These are phyloP conservation scores for Eulithis prunata DNA, from an alignment of 2,888 invertebrate genomes.

Conservation along the genomic window DNA sequence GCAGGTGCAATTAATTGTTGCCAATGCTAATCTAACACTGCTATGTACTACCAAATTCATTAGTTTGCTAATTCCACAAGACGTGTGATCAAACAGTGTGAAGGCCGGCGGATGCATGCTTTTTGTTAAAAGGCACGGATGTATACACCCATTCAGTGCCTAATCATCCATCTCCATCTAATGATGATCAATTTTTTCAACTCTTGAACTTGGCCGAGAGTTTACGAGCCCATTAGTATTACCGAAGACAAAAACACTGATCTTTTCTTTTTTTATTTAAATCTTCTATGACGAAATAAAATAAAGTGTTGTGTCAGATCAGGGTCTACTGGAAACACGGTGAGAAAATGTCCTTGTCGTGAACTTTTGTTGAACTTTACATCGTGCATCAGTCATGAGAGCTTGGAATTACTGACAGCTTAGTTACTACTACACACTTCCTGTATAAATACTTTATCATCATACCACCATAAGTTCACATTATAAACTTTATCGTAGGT, in stretches of 20 bases:
- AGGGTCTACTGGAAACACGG: neutral
- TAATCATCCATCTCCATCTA: conserved; percentile 57
- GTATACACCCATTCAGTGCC: conserved; percentile 56
- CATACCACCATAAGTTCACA: no score
- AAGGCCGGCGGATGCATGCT: conserved; percentile 68
- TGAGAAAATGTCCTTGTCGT: conserved; percentile 40
- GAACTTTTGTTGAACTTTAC: conserved; percentile 42
- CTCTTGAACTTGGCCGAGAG: conserved; percentile 72
- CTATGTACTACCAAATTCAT: conserved; percentile 2
- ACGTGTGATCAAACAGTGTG: conserved; percentile 52
- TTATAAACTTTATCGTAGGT: no score
- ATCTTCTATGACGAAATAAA: no score
- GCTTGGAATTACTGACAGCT: conserved; percentile 24
- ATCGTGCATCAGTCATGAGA: conserved; percentile 18
- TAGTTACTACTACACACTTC: conserved; percentile 4
- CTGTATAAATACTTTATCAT: conserved; percentile 1
- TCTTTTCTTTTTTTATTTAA: neutral
- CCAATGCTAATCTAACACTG: neutral
- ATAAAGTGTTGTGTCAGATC: neutral
- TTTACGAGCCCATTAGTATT: conserved; percentile 43
- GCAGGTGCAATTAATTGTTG: neutral
- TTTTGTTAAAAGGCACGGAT: conserved; percentile 66
- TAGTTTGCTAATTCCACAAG: conserved; percentile 18
- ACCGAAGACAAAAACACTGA: conserved; percentile 28
- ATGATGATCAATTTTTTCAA: conserved; percentile 52